Base-by-base conservation (phyloP, 2,888 invertebrate species). In the Cetonia aurata region DNA sequence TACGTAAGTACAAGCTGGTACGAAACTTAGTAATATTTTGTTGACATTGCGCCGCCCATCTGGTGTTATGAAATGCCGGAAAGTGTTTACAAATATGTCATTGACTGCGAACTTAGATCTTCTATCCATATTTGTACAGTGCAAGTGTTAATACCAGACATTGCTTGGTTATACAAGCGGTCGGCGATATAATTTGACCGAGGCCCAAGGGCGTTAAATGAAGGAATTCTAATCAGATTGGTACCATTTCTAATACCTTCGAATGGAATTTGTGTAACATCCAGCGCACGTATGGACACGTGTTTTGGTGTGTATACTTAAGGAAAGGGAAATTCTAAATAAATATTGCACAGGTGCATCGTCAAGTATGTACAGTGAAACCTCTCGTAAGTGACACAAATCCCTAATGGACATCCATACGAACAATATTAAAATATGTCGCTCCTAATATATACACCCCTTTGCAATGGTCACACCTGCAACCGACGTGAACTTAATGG, bases 1-100 rank as follows among this genome's bases (percentile, higher is more conserved):
- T 44, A 42, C 4, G 55, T 55, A 57, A 13, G 19, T 37, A 37
- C 31, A 62, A 4, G 13, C 25, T 41, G 17, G 56, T 56, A 56
- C 56, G 17, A 56, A 15, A 37, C 17, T 37, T 56, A 56, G 37
- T 56, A 41, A 25, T 10, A 56, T 56, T 52, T 37, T 62, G 48
- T 62, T 62, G 62, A 62, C 62, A 62, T 62, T 62, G 48, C 48
- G 25, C 25, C 4, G 50, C 33, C 62, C 62, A 62, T 62, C 48
- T 62, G 62, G 33, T 62, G 62, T 62, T 62, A 62, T 62, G 62
- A 62, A 62, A 62, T 62, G 48, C 62, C 17, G 50, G 59, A 53
- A 69, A 69, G 53, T 69, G 69, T 69, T 69, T 69, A 60, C 69
- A 52, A 50, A 69, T 59, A 69, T 69, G 69, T 69, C 69, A 60